A percentile compares a stretch with the other conserved stretches of the same genome.
These are phyloP conservation scores for Coracias cyanogaster DNA, from an alignment of 2,797 vertebrate genomes.

Conservation along the genomic window DNA sequence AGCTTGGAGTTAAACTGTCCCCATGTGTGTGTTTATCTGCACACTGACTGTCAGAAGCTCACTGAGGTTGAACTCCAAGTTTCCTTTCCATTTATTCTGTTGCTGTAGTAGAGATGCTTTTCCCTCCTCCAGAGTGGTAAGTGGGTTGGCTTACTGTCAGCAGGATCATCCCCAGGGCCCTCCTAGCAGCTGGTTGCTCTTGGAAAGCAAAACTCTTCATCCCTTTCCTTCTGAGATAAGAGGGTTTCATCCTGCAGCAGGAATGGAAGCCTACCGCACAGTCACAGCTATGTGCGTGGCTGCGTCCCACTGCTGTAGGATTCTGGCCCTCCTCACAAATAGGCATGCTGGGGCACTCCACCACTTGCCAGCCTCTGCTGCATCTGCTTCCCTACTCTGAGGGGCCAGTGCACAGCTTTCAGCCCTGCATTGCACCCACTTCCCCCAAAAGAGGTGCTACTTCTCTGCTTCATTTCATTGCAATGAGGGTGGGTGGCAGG, in stretches of 20 bases:
- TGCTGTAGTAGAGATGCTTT: not conserved
- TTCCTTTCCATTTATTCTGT: constrained; percentile 40
- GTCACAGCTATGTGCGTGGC: not conserved
- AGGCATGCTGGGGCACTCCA: not conserved
- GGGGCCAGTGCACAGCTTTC: accelerated
- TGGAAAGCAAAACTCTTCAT: constrained; percentile 10
- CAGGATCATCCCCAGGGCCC: not conserved
- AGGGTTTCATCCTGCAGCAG: not conserved
- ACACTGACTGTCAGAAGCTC: not conserved
- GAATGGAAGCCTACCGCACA: accelerated
- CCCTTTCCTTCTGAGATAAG: not conserved
- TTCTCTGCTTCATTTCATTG: not conserved
- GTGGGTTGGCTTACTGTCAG: not conserved
- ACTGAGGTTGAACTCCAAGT: constrained; percentile 37
- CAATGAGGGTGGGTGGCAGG: not conserved
- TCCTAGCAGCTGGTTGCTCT: not conserved
- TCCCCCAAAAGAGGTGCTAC: not conserved
- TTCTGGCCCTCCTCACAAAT: not conserved
- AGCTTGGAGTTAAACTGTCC: constrained; percentile 34
- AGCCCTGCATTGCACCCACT: not conserved
- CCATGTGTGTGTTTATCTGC: not conserved
- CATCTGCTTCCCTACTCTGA: not conserved
- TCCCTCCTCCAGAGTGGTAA: not conserved
- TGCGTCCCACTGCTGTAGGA: not conserved
- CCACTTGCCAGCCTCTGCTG: not conserved